Evolutionary conservation across 1,140 invertebrate genomes (phyloP), one percentile per base, ranked within the genome.

Genomic region (Cylas formicarius): DNA sequence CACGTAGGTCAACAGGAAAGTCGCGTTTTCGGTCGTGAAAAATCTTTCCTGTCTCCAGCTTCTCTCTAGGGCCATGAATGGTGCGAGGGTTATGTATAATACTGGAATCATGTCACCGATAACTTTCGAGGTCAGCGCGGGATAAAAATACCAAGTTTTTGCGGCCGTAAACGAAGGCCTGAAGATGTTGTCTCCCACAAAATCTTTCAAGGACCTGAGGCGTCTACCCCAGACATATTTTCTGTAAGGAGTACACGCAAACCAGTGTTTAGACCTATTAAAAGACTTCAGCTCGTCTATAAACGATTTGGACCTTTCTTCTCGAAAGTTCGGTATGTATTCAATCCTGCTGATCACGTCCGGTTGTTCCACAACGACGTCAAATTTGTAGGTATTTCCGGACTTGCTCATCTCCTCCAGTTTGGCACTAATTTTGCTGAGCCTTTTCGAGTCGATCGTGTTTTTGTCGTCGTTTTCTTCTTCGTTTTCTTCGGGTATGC

Each of bases 401-500:
- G 22, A 20, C 11, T 44, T 37, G 20, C 51, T 55, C 2, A 59
- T 22, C 35, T 55, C 57, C 39, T 57, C 53, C 13, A 55, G 39
- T 24, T 42, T 52, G 20, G 29, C 43, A 20, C 52, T 59, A 3
- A 57, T 57, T 26, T 27, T 49, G 22, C 57, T 58, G 17, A 58
- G 32, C 31, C 57, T 43, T 27, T 56, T 58, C 9, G 50, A 40
- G 31, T 50, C 39, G n/a, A 54, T 58, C 20, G 29, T 22, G 22
- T 51, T 48, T 26, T 39, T 43, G 18, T 54, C 42, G 6, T 38
- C 17, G 11, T 49, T 42, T 23, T 48, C 39, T n/a, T 42, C 29
- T 19, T 59, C 57, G 21, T 45, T 46, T 51, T 57, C 57, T 51
- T 59, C 57, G 2, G 55, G 57, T 17, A 59, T 59, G 24, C 45